Evolutionary conservation across 2,797 vertebrate species (phyloP), one percentile per base, ranked within the genome.

Genomic region (Xiphorhynchus erythropygius): DNA sequence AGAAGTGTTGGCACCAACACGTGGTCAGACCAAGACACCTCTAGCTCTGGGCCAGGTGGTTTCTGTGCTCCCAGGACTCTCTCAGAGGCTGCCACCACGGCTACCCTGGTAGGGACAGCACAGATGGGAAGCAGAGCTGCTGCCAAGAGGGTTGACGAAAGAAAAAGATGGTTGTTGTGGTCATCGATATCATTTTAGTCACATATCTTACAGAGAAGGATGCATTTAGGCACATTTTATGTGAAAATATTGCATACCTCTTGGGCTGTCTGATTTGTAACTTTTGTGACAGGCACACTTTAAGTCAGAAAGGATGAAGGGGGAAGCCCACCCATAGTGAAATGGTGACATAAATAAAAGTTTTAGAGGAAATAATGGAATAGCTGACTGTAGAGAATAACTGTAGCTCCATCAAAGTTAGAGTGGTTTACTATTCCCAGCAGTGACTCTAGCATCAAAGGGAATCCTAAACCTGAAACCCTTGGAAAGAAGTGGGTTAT

Each of bases 401-500:
- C 32, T 74, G 75, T 35, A 65, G 63, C 37, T 90, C 30, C 75
- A 76, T 89, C 93, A 93, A 87, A 95, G 87, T 62, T 63, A 39
- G 57, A 69, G 33, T 37, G 74, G 90, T 96, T 95, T 95, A 83
- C 78, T 80, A 64, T 93, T 96, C 82, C 71, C 90, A 93, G 90
- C 88, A 82, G 92, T 62, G 52, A 84, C 69, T 16, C 75, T 85
- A 53, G 78, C 63, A 96, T 96, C 95, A 97, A 96, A 95, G 60
- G 56, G 88, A 95, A 92, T 87, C 75, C 70, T 89, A 80, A 95
- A 95, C 80, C 37, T 80, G 68, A 94, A 84, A 79, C 59, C 30
- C 56, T 84, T 63, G 47, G 88, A 79, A 90, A 82, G 88, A 96
- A 93, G 68, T 82, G 81, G 78, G 56, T 95, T 94, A 94, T 84